Evolutionary conservation across 2,888 invertebrate genomes (phyloP).

Genomic region (Drosophila austrosaltans): DNA sequence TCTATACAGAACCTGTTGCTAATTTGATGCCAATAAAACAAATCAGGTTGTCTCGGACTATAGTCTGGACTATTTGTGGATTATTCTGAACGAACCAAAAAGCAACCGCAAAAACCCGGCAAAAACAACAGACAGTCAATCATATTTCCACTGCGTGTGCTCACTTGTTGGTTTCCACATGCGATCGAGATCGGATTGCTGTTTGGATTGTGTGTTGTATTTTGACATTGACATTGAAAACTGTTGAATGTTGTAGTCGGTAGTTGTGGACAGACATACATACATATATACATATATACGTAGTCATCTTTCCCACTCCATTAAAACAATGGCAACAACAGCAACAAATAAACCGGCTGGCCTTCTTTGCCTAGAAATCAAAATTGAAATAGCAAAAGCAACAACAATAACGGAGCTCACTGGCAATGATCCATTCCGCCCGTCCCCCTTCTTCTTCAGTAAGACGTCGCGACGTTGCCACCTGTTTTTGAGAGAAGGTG

Average conservation of each 20-base stretch:
- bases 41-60: slow-evolving; percentile 19
- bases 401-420: slow-evolving; percentile 1
- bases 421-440: neutral
- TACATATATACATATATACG: neutral
- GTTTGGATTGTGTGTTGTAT: slow-evolving; percentile 1
- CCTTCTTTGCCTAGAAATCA: slow-evolving; percentile 22
- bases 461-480: neutral
- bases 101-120: slow-evolving; percentile 11
- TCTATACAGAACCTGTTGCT: slow-evolving; percentile 25
- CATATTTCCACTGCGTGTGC: neutral
- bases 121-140: neutral
- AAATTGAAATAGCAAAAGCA: neutral
- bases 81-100: neutral
- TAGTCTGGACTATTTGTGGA: slow-evolving; percentile 30
- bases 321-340: slow-evolving; percentile 2
- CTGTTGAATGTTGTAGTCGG: neutral
- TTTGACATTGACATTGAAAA: slow-evolving; percentile 10
- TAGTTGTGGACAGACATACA: neutral
- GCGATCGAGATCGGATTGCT: slow-evolving; percentile 1
- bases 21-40: slow-evolving; percentile 13
- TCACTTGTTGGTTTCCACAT: slow-evolving; percentile 3
- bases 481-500: slow-evolving; percentile 4
- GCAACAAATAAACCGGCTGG: slow-evolving; percentile 13
- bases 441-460: neutral
- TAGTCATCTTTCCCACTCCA: slow-evolving; percentile 10